Evolutionary conservation across 2,113 vertebrate genomes (phyloP).

Genomic region (Plestiodon gilberti): DNA sequence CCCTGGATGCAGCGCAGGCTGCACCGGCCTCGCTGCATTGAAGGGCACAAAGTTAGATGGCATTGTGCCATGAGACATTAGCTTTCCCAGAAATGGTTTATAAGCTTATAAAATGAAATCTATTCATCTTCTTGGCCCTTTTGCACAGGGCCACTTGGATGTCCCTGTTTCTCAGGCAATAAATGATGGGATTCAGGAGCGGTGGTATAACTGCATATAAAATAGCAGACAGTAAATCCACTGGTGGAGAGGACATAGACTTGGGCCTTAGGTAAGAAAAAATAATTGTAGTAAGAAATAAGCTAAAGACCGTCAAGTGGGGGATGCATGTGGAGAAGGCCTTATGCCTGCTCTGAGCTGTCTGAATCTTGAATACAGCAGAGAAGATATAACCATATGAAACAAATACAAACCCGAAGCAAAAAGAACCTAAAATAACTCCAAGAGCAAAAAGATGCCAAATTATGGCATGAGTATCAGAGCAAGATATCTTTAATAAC

Average conservation of each 20-base stretch:
- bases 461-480: background rate
- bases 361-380: background rate
- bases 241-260: background rate
- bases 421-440: background rate
- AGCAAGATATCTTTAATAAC: constrained; percentile 6
- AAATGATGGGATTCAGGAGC: background rate
- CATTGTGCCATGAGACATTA: too few species aligned
- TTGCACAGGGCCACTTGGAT: background rate
- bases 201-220: constrained; percentile 5
- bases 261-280: constrained; percentile 10
- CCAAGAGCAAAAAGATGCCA: background rate
- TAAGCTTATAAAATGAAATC: too few species aligned
- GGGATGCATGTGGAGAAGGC: constrained; percentile 7
- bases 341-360: background rate
- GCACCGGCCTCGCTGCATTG: too few species aligned
- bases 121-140: background rate
- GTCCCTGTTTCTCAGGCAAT: background rate
- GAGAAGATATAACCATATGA: constrained; percentile 12
- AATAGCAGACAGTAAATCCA: background rate
- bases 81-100: too few species aligned
- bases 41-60: too few species aligned
- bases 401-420: background rate
- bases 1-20: too few species aligned
- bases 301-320: background rate
- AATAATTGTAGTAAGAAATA: background rate